Percentiles rank a stretch among this genome's conserved stretches.
phyloP scores from a whole-genome alignment of 2,113 vertebrate species.

The Telmatochromis brachygnathus region DNA sequence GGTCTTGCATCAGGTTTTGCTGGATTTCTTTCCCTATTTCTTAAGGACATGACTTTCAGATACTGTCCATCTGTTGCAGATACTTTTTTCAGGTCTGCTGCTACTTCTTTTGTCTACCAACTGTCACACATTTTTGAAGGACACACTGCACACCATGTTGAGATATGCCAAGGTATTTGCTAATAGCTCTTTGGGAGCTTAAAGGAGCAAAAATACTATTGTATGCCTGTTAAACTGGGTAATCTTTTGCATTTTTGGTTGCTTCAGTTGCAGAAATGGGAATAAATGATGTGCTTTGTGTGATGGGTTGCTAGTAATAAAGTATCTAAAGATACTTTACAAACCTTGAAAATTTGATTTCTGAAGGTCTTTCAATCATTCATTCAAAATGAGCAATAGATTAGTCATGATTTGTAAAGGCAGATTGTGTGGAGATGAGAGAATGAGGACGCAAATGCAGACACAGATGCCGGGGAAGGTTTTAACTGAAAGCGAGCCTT shows the following conservation, averaged over 20 bases:
- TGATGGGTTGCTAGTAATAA: background rate
- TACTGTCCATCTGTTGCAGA: background rate
- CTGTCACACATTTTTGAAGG: background rate
- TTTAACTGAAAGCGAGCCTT: background rate
- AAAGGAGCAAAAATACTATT: background rate
- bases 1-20: background rate
- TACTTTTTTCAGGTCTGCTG: background rate
- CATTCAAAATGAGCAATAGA: background rate
- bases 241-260: background rate
- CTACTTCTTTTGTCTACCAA: background rate
- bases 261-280: background rate
- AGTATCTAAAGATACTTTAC: background rate
- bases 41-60: background rate
- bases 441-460: background rate
- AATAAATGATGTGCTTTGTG: background rate
- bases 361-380: background rate
- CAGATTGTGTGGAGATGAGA: background rate
- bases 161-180: background rate
- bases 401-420: background rate
- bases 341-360: background rate
- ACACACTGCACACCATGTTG: background rate
- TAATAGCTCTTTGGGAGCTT: background rate
- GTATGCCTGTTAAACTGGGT: background rate
- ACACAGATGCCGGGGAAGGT: fast-evolving
- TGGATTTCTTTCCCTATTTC: background rate